Percentiles rank a stretch among this genome's conserved stretches.
These are phyloP conservation scores for Ennomos fuscantarius DNA, from an alignment of 2,888 invertebrate species.

Conservation along the genomic window DNA sequence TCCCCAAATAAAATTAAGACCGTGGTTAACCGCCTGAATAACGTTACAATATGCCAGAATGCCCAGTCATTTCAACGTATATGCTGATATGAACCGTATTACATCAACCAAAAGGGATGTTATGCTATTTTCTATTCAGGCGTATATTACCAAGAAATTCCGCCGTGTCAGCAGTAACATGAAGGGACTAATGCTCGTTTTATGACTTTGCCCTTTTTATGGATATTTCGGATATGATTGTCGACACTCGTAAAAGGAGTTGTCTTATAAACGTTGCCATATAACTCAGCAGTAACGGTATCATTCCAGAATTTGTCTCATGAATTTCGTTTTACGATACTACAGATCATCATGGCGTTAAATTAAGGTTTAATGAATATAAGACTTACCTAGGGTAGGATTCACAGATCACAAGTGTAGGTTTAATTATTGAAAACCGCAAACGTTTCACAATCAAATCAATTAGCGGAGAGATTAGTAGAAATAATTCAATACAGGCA, in stretches of 20 bases:
- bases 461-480: slow-evolving; percentile 55
- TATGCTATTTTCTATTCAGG: slow-evolving; percentile 50
- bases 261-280: slow-evolving; percentile 59
- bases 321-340: slow-evolving; percentile 28
- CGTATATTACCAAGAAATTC: slow-evolving; percentile 51
- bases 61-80: slow-evolving; percentile 39
- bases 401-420: slow-evolving; percentile 18
- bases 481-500: slow-evolving; percentile 39
- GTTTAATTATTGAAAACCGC: slow-evolving; percentile 34
- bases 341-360: slow-evolving; percentile 7
- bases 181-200: slow-evolving; percentile 74
- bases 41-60: slow-evolving; percentile 42
- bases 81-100: slow-evolving; percentile 42
- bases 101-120: slow-evolving; percentile 45
- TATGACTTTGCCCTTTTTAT: slow-evolving; percentile 75
- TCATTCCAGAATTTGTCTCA: slow-evolving; percentile 32
- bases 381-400: slow-evolving; percentile 23
- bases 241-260: slow-evolving; percentile 69
- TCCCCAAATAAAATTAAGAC: slow-evolving; percentile 38
- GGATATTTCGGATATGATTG: slow-evolving; percentile 74
- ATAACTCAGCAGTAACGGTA: slow-evolving; percentile 42
- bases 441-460: slow-evolving; percentile 46
- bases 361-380: slow-evolving; percentile 19
- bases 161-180: slow-evolving; percentile 64
- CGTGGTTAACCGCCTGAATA: slow-evolving; percentile 39